Evolutionary conservation across 2,888 invertebrate genomes (phyloP).

Genomic region (Cephus pulcher): DNA sequence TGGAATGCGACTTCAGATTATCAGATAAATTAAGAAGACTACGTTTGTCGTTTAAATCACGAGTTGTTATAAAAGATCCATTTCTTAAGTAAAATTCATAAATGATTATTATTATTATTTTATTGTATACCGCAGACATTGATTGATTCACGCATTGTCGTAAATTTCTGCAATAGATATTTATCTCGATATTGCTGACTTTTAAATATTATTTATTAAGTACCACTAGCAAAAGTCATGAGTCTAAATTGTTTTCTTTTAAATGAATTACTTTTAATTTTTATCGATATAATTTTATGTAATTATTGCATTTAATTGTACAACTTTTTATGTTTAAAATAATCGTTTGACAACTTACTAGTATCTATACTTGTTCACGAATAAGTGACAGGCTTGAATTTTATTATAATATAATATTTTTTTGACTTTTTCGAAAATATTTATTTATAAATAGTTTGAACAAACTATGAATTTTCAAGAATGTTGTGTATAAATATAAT

Average conservation of each 20-base stretch:
- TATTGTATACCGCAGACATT: not conserved
- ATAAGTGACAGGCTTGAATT: not conserved
- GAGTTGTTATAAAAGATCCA: not conserved
- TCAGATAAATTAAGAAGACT: not conserved
- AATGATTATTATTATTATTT: not conserved
- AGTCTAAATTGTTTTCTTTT: no score
- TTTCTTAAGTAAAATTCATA: not conserved
- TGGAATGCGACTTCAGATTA: not conserved
- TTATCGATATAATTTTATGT: no score
- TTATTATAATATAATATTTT: not conserved
- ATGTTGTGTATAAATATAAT: not conserved
- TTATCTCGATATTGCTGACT: no score
- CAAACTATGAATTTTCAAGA: conserved; percentile 4
- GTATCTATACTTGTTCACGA: not conserved
- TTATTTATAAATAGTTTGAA: conserved; percentile 18
- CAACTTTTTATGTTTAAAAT: not conserved
- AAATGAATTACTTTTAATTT: no score
- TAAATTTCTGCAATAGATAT: no score
- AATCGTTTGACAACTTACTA: not conserved
- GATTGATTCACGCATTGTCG: not conserved
- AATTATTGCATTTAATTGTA: no score
- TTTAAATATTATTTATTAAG: no score
- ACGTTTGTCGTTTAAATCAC: not conserved
- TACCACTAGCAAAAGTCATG: no score
- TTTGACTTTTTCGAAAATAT: conserved; percentile 2